Evolutionary conservation across 2,888 invertebrate species (phyloP).

Genomic region (Amiota communis): DNA sequence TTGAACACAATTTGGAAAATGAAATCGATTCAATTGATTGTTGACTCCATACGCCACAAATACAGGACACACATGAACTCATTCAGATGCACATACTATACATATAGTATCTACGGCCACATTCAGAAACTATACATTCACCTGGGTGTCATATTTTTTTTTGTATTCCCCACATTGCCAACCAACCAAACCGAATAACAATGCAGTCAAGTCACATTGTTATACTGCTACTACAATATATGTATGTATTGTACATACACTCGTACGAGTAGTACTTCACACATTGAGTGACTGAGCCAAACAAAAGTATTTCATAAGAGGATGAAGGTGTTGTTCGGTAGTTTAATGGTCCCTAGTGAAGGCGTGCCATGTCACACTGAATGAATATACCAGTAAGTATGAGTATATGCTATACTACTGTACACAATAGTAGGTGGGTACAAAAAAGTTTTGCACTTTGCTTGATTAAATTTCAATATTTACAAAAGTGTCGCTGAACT

Average conservation of each 20-base stretch:
- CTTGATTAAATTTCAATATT: slow-evolving; percentile 69
- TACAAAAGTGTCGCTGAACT: slow-evolving; percentile 68
- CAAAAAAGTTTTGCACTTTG: slow-evolving; percentile 59
- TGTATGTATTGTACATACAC: no score
- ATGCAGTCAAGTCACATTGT: slow-evolving; percentile 31
- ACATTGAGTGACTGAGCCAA: background rate
- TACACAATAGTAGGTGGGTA: slow-evolving; percentile 28
- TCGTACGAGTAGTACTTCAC: slow-evolving; percentile 5
- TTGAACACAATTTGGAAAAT: slow-evolving; percentile 67
- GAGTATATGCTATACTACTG: background rate
- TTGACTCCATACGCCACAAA: slow-evolving; percentile 60
- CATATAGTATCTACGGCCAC: slow-evolving; percentile 21
- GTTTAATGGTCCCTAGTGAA: background rate
- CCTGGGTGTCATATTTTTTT: slow-evolving; percentile 28
- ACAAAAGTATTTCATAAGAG: background rate
- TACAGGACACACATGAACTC: slow-evolving; percentile 20
- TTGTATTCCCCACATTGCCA: slow-evolving; percentile 37
- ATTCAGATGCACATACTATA: background rate
- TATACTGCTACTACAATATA: background rate
- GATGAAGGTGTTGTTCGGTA: no score
- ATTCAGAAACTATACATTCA: slow-evolving; percentile 29
- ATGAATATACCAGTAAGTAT: slow-evolving; percentile 6
- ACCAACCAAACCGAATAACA: slow-evolving; percentile 49
- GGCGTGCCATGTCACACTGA: background rate
- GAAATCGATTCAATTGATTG: slow-evolving; percentile 67